Evolutionary conservation across 2,888 invertebrate genomes (phyloP).

Genomic region (Athrips mouffetella): DNA sequence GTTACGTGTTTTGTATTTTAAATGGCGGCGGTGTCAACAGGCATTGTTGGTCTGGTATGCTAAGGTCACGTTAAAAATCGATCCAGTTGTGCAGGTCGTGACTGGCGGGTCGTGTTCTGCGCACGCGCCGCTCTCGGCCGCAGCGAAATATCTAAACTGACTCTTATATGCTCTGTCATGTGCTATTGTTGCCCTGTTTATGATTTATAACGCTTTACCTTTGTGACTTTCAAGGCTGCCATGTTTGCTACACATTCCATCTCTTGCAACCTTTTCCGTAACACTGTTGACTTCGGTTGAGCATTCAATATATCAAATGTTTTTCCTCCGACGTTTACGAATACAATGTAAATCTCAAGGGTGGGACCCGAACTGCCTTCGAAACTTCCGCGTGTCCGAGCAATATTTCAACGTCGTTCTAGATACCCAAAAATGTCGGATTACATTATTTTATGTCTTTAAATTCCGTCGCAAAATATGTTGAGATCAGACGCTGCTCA

Average conservation of each 20-base stretch:
- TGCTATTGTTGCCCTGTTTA: conserved; percentile 61
- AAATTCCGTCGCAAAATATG: conserved; percentile 29
- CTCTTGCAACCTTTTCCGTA: conserved; percentile 6
- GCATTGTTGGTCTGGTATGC: conserved; percentile 28
- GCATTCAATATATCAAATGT: conserved; percentile 8
- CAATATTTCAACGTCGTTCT: conserved; percentile 30
- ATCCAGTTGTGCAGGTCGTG: conserved; percentile 63
- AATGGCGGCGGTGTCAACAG: conserved; percentile 26
- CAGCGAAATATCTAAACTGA: conserved; percentile 56
- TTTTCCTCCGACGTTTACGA: conserved; percentile 32
- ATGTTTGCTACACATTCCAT: conserved; percentile 29
- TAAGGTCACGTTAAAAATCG: conserved; percentile 63
- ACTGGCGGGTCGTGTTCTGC: conserved; percentile 56
- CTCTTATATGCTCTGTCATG: conserved; percentile 56
- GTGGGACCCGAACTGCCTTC: conserved; percentile 41
- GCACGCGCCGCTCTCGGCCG: conserved; percentile 67
- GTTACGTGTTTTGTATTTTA: conserved; percentile 10
- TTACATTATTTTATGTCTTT: conserved; percentile 28
- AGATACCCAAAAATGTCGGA: conserved; percentile 38
- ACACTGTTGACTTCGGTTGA: not conserved
- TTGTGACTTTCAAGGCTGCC: conserved; percentile 57
- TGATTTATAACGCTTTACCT: conserved; percentile 61
- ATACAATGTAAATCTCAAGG: conserved; percentile 52
- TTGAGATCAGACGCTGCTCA: conserved; percentile 36
- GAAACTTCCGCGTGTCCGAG: conserved; percentile 44